These are phyloP conservation scores for Pogonognathellus flavescens DNA, from an alignment of 1,140 invertebrate genomes.

Conservation along the genomic window DNA sequence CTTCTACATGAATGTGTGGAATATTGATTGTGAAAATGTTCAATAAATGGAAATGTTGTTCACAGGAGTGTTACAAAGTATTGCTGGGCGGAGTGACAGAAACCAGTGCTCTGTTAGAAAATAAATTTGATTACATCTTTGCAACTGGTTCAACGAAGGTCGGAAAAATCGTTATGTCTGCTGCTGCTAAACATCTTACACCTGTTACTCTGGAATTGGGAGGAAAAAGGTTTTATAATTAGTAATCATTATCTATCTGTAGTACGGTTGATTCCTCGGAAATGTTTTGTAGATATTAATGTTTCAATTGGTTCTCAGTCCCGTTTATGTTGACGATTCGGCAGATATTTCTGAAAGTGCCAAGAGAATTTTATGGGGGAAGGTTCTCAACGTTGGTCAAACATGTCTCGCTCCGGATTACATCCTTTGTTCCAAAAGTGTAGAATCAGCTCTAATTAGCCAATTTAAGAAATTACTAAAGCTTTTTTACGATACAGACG, in stretches of 20 bases:
- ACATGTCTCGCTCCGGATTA: constrained; percentile 83
- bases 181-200: constrained; percentile 76
- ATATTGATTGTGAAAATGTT: too few species aligned
- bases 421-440: constrained; percentile 72
- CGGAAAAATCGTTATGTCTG: constrained; percentile 75
- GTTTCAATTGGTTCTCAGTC: constrained; percentile 64
- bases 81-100: constrained; percentile 74
- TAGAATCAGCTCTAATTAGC: constrained; percentile 68
- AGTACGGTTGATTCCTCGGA: too few species aligned
- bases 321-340: constrained; percentile 68
- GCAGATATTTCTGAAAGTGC: constrained; percentile 75
- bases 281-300: neutral
- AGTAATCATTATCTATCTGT: too few species aligned
- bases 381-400: constrained; percentile 76
- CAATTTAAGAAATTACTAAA: constrained; percentile 68
- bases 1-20: too few species aligned
- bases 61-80: constrained; percentile 73
- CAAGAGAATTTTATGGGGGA: constrained; percentile 92
- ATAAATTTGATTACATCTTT: constrained; percentile 78
- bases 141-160: constrained; percentile 76
- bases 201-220: constrained; percentile 77
- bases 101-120: constrained; percentile 73
- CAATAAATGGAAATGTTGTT: constrained; percentile 71
- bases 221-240: constrained; percentile 51
- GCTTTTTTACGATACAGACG: constrained; percentile 73